A percentile compares a stretch with the other conserved stretches of the same genome.
Conservation (phyloP, 2,888 invertebrate species). For the Phyto melanocephala region DNA sequence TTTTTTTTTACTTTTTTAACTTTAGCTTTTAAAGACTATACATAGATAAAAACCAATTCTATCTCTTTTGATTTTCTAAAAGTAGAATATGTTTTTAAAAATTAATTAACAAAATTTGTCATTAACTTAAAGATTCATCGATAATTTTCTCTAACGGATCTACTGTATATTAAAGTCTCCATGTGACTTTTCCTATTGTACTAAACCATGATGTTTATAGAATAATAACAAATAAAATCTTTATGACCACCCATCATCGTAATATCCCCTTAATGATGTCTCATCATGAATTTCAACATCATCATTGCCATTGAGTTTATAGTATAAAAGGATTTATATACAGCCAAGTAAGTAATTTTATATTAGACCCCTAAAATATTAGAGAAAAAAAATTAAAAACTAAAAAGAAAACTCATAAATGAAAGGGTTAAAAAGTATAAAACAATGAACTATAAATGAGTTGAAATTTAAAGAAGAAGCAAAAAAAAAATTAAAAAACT, state of each 20-base stretch:
- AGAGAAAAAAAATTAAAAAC: not conserved
- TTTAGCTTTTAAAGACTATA: no score
- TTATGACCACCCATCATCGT: no score
- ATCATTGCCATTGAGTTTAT: not conserved
- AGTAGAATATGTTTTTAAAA: no score
- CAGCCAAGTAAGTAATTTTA: slow-evolving; percentile 7
- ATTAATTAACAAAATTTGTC: no score
- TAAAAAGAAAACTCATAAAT: not conserved
- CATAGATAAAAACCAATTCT: no score
- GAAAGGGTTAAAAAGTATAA: slow-evolving; percentile 41
- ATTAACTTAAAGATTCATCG: no score
- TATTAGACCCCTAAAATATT: slow-evolving; percentile 18
- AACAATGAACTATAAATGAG: slow-evolving; percentile 49
- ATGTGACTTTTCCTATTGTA: not conserved
- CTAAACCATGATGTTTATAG: not conserved
- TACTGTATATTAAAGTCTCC: not conserved
- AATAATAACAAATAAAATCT: no score
- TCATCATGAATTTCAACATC: not conserved
- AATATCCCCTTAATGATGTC: not conserved
- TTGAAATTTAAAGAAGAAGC: slow-evolving; percentile 15
- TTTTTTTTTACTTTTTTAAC: no score
- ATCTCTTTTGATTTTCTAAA: no score
- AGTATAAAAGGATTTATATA: not conserved
- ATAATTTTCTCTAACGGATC: no score
- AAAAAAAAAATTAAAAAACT: not conserved